These are phyloP conservation scores for Urosaurus nigricauda DNA, from an alignment of 2,797 vertebrate species.

Conservation along the genomic window DNA sequence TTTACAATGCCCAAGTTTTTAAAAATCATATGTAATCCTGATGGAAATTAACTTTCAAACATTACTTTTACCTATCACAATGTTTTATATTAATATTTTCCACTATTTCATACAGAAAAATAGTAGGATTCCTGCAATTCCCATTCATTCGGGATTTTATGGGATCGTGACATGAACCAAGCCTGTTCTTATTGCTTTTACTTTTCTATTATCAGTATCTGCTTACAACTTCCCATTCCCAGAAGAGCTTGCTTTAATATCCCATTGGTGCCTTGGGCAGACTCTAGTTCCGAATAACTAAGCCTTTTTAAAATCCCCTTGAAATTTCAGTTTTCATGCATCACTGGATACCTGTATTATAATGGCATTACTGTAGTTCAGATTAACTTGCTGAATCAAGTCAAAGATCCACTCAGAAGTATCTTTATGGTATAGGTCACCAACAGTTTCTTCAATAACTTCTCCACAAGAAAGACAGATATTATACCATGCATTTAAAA, in stretches of 20 bases:
- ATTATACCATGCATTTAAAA: constrained; percentile 37
- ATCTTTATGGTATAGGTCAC: constrained; percentile 36
- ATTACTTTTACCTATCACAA: not conserved
- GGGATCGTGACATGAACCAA: constrained; percentile 2
- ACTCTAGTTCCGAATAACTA: constrained; percentile 21
- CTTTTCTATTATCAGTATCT: not conserved
- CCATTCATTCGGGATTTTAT: not conserved
- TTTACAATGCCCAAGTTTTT: not conserved
- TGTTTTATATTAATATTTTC: constrained; percentile 4
- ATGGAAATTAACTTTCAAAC: not conserved
- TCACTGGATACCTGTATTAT: constrained; percentile 27
- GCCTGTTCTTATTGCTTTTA: not conserved
- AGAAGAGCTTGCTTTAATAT: constrained; percentile 17
- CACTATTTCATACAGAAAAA: not conserved
- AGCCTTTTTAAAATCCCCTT: constrained; percentile 33
- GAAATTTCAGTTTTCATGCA: constrained; percentile 30
- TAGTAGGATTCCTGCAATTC: not conserved
- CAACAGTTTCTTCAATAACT: constrained; percentile 36
- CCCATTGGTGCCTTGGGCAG: constrained; percentile 11
- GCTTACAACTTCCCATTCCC: not conserved
- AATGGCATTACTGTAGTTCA: constrained; percentile 14
- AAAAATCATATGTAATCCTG: not conserved
- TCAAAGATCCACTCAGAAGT: constrained; percentile 37
- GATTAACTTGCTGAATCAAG: constrained; percentile 4
- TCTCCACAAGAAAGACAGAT: constrained; percentile 46